Evolutionary conservation across 2,888 invertebrate species (phyloP).

Genomic region (Vandiemenella viatica): DNA sequence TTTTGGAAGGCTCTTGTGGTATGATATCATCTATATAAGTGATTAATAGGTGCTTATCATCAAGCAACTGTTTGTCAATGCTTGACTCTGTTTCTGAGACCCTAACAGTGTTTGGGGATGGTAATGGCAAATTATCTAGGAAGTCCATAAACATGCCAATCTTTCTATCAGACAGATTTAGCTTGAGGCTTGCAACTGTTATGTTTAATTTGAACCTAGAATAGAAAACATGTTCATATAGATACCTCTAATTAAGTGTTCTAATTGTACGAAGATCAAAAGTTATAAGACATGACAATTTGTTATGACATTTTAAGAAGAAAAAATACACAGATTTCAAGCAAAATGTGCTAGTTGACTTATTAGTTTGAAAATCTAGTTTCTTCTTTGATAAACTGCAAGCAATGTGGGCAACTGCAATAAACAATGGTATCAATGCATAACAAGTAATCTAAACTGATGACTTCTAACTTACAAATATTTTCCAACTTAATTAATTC

Average conservation of each 20-base stretch:
- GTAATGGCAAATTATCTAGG: conserved; percentile 33
- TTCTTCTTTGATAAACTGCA: too few species aligned
- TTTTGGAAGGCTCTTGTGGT: conserved; percentile 14
- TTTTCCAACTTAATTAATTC: too few species aligned
- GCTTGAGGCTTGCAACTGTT: conserved; percentile 50
- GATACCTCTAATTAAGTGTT: not conserved
- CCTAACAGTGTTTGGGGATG: conserved; percentile 23
- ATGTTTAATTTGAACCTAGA: conserved; percentile 67
- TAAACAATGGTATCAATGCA: too few species aligned
- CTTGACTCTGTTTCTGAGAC: conserved; percentile 13
- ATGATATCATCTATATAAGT: conserved; percentile 13
- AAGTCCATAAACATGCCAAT: conserved; percentile 50
- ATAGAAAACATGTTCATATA: conserved; percentile 16
- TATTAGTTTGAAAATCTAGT: too few species aligned
- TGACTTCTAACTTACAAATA: too few species aligned
- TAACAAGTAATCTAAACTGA: too few species aligned
- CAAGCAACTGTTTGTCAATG: conserved; percentile 2
- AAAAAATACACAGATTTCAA: too few species aligned
- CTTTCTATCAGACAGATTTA: conserved; percentile 60
- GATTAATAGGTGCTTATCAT: conserved; percentile 8
- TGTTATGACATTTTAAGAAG: too few species aligned
- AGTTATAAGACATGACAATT: not conserved
- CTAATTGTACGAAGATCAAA: not conserved
- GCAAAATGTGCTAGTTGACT: too few species aligned
- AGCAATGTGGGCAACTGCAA: too few species aligned